Conservation (phyloP, 2,797 vertebrate species). For the Mico argentatus region DNA sequence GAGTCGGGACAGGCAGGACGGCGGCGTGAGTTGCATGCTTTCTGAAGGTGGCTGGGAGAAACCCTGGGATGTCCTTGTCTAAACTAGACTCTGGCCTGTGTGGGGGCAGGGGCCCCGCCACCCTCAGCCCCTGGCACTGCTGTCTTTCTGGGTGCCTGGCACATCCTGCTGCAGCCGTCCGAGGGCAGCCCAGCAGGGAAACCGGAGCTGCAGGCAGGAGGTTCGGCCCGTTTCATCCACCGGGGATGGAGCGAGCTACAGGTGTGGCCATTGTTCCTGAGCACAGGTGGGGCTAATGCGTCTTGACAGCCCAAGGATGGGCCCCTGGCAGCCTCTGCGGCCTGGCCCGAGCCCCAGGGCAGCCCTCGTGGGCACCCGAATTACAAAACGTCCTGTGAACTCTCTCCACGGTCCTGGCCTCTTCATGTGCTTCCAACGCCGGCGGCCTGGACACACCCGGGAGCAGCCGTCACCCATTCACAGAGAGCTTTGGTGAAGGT, state of each 20-base stretch:
- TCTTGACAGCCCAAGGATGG: slow-evolving; percentile 10
- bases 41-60: not conserved
- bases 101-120: rapidly evolving
- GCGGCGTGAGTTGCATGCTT: rapidly evolving
- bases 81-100: rapidly evolving
- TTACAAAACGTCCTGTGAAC: not conserved
- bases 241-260: slow-evolving; percentile 1
- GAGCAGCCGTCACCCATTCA: rapidly evolving
- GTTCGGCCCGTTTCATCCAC: not conserved
- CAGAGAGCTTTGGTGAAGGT: not conserved
- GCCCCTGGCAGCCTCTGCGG: not conserved
- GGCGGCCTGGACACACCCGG: not conserved
- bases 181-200: not conserved
- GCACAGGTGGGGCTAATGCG: not conserved
- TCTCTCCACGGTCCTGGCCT: rapidly evolving
- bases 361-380: not conserved
- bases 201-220: not conserved
- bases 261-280: slow-evolving; percentile 16
- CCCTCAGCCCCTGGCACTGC: not conserved
- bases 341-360: not conserved
- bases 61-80: not conserved
- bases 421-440: not conserved
- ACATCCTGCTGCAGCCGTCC: not conserved
- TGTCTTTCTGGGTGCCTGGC: rapidly evolving
- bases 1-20: rapidly evolving